A percentile compares a stretch with the other conserved stretches of the same genome.
phyloP scores from a whole-genome alignment of 30 jellyfish, hydroid and myxozoan genomes.

The Chironex yamaguchii region DNA sequence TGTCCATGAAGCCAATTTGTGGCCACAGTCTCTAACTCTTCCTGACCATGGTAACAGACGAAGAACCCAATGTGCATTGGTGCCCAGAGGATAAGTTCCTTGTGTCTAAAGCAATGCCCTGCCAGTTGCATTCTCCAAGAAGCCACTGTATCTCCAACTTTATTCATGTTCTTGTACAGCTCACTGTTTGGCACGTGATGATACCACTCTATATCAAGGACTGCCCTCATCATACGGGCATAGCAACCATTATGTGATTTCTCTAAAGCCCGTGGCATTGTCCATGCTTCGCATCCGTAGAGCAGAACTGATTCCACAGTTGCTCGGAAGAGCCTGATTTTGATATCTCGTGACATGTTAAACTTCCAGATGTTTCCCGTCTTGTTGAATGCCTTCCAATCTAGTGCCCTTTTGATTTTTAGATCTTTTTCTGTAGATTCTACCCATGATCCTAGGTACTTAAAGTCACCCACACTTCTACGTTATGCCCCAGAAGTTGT shows the following conservation, averaged over 20 bases:
- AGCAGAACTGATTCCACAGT: neutral
- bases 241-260: neutral
- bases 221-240: neutral
- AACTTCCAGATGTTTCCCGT: neutral
- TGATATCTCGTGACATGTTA: neutral
- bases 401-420: neutral
- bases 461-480: neutral
- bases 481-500: neutral
- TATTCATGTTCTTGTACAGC: too few relatives aligned
- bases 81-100: too few relatives aligned
- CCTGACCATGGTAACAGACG: too few relatives aligned
- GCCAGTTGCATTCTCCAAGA: too few relatives aligned
- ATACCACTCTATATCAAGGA: neutral
- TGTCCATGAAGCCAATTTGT: too few relatives aligned
- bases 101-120: too few relatives aligned
- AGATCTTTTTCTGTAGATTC: neutral
- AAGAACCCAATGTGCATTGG: too few relatives aligned
- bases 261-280: neutral
- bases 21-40: too few relatives aligned
- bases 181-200: too few relatives aligned
- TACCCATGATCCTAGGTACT: slow-evolving; percentile 1
- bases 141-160: too few relatives aligned
- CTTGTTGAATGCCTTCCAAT: neutral
- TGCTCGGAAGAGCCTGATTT: neutral
- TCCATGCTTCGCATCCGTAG: slow-evolving; percentile 7